Evolutionary conservation across 2,113 vertebrate genomes (phyloP).

Genomic region (Conger conger): DNA sequence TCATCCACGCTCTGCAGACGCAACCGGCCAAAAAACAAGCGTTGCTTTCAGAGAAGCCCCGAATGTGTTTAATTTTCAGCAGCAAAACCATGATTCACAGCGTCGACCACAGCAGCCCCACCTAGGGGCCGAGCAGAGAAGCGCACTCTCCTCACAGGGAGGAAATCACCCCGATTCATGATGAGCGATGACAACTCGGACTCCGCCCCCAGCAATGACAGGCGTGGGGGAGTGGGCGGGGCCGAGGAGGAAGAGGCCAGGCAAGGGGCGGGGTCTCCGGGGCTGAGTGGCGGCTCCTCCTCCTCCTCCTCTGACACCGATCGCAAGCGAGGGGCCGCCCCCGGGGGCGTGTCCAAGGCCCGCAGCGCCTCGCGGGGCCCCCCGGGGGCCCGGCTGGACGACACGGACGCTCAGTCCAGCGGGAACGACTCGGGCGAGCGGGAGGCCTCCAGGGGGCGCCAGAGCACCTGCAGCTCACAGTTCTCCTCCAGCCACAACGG

Average conservation of each 20-base stretch:
- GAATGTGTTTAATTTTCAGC: neutral
- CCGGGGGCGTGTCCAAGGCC: constrained; percentile 52
- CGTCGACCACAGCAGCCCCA: constrained; percentile 57
- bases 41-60: neutral
- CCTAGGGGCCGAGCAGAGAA: constrained; percentile 39
- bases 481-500: constrained; percentile 78
- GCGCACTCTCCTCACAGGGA: constrained; percentile 18
- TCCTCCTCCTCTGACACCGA: neutral
- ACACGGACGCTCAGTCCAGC: constrained; percentile 79
- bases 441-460: constrained; percentile 57
- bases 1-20: too few relatives aligned
- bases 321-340: constrained; percentile 37
- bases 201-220: constrained; percentile 54
- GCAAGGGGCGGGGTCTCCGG: constrained; percentile 24
- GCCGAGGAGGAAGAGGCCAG: constrained; percentile 39
- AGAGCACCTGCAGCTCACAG: constrained; percentile 74
- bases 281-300: constrained; percentile 22
- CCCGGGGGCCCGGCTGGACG: constrained; percentile 67
- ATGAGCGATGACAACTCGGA: constrained; percentile 75
- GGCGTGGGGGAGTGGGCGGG: constrained; percentile 41
- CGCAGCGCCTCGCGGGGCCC: constrained; percentile 41
- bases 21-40: too few relatives aligned
- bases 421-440: constrained; percentile 83
- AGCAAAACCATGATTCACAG: constrained; percentile 52
- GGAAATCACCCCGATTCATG: constrained; percentile 53